phyloP scores from a whole-genome alignment of 2,797 vertebrate genomes.

The Meriones psammophilus region DNA sequence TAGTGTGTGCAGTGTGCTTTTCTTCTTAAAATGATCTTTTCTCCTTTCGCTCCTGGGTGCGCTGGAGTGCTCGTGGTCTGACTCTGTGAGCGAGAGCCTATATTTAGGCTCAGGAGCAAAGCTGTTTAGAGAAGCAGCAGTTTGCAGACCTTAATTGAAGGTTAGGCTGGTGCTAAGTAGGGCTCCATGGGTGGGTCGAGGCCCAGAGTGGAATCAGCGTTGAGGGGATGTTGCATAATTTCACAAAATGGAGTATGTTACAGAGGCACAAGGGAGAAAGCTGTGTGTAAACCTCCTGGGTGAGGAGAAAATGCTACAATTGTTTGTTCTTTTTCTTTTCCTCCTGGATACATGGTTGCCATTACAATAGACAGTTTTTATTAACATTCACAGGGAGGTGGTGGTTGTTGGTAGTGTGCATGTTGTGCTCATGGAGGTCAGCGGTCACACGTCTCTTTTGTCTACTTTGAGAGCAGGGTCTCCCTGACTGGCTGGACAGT shows the following conservation, averaged over 20 bases:
- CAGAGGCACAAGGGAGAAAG: background rate
- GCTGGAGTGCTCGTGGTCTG: background rate
- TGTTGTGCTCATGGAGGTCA: background rate
- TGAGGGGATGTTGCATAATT: background rate
- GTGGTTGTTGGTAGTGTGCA: background rate
- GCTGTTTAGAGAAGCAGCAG: constrained; percentile 42
- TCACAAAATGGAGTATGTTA: background rate
- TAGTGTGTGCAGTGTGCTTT: background rate
- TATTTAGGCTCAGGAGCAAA: background rate
- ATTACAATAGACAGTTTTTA: background rate
- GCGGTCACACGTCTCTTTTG: background rate
- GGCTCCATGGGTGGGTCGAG: background rate
- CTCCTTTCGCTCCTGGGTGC: background rate
- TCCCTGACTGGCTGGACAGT: background rate
- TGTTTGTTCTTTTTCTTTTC: background rate
- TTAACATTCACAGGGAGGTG: background rate
- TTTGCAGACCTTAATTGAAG: constrained; percentile 55
- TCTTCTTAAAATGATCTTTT: background rate
- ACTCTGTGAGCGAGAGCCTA: background rate
- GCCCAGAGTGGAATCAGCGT: background rate
- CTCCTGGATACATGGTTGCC: background rate
- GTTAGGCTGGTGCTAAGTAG: constrained; percentile 3
- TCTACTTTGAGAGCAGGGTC: background rate
- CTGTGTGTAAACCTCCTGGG: background rate
- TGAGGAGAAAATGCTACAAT: background rate